Conservation (phyloP, 1,140 invertebrate species). For the Streblospio benedicti region DNA sequence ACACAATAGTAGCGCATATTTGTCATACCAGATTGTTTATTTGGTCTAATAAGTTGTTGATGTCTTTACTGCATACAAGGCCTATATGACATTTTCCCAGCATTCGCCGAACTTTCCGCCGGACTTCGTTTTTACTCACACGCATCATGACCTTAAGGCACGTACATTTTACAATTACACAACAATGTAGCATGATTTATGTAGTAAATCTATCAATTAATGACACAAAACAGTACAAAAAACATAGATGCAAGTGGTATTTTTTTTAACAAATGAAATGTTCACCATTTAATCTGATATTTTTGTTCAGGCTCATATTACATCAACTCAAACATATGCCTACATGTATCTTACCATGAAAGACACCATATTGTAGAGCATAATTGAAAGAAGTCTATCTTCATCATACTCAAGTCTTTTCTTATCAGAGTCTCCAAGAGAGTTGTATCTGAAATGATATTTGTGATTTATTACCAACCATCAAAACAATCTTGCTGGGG, state of each 20-base stretch:
- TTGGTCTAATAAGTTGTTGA: constrained; percentile 92
- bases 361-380: constrained; percentile 92
- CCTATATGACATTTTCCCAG: constrained; percentile 98
- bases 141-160: constrained; percentile 93
- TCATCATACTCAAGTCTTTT: constrained; percentile 97
- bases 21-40: constrained; percentile 86
- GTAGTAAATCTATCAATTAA: too few species aligned
- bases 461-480: not conserved
- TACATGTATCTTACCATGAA: too few species aligned
- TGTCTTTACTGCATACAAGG: constrained; percentile 90
- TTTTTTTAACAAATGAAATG: too few species aligned
- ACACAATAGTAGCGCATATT: too few species aligned
- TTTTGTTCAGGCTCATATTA: too few species aligned
- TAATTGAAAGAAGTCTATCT: constrained; percentile 85
- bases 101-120: constrained; percentile 83
- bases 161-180: too few species aligned
- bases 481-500: not conserved
- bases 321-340: too few species aligned
- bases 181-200: too few species aligned
- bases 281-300: too few species aligned
- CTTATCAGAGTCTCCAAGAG: constrained; percentile 83
- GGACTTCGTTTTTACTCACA: constrained; percentile 74
- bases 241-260: too few species aligned
- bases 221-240: too few species aligned
- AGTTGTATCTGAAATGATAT: constrained; percentile 66